A percentile compares a stretch with the other conserved stretches of the same genome.
Conservation (phyloP, 2,797 vertebrate species). For the Parotocinclus haroldoi region DNA sequence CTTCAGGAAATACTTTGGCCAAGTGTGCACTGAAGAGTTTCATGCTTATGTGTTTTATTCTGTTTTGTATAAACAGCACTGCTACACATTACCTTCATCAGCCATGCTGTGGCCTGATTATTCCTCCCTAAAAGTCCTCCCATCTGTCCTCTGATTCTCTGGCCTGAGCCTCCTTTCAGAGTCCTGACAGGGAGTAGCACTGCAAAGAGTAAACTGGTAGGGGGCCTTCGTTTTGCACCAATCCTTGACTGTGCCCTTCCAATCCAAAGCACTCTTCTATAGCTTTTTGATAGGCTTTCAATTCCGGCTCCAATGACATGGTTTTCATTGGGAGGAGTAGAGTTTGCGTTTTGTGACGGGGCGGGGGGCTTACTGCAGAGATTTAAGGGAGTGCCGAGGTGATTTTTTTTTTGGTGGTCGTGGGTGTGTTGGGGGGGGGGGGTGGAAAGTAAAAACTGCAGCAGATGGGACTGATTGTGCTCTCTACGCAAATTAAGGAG, state of each 20-base stretch:
- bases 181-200: constrained; percentile 60
- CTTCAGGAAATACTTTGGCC: constrained; percentile 22
- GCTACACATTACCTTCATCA: constrained; percentile 56
- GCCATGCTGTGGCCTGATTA: constrained; percentile 72
- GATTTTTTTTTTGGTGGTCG: constrained; percentile 43
- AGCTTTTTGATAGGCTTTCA: constrained; percentile 99
- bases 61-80: constrained; percentile 65
- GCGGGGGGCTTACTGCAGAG: constrained; percentile 59
- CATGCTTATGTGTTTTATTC: constrained; percentile 72
- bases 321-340: constrained; percentile 61
- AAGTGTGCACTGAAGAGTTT: constrained; percentile 49
- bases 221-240: constrained; percentile 81
- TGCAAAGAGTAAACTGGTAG: constrained; percentile 75
- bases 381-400: constrained; percentile 67
- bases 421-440: constrained; percentile 37
- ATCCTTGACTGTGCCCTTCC: constrained; percentile 79
- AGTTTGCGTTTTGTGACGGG: constrained; percentile 51
- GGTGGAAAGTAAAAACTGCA: constrained; percentile 86
- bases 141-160: constrained; percentile 87
- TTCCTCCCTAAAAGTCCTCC: constrained; percentile 81
- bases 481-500: constrained; percentile 92
- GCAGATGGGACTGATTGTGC: constrained; percentile 98
- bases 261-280: constrained; percentile 97
- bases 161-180: constrained; percentile 69
- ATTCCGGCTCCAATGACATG: constrained; percentile 88